phyloP scores from a whole-genome alignment of 2,113 vertebrate species.

The Sinocyclocheilus grahami region DNA sequence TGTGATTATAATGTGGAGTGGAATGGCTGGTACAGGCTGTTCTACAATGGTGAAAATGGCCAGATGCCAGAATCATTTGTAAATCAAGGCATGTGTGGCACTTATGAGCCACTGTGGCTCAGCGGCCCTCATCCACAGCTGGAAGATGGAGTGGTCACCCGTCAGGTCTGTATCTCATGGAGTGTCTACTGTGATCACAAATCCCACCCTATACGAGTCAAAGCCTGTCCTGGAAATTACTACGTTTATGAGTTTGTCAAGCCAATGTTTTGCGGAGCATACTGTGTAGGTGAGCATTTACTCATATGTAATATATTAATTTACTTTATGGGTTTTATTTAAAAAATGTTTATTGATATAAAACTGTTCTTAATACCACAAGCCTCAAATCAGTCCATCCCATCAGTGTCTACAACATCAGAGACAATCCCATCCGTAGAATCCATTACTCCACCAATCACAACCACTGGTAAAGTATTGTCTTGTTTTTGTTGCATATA shows the following conservation, averaged over 20 bases:
- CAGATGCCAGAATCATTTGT: not conserved
- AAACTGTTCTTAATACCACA: not conserved
- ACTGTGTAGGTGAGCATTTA: not conserved
- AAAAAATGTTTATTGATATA: not conserved
- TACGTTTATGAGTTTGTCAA: slow-evolving; percentile 28
- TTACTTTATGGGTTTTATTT: not conserved
- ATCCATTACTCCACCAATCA: not conserved
- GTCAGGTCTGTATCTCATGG: not conserved
- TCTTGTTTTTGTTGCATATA: not conserved
- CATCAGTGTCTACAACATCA: not conserved
- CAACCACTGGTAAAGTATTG: slow-evolving; percentile 11
- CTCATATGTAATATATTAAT: not conserved
- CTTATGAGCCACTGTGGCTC: not conserved
- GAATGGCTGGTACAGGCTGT: slow-evolving; percentile 19
- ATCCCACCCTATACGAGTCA: slow-evolving; percentile 24
- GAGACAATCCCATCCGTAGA: not conserved
- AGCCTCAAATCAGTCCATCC: not conserved
- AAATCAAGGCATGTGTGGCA: not conserved
- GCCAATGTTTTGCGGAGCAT: not conserved
- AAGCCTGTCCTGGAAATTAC: slow-evolving; percentile 29
- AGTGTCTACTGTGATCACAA: accelerated
- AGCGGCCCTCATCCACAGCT: not conserved
- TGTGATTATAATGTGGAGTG: slow-evolving; percentile 30
- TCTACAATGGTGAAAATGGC: not conserved
- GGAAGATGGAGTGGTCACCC: not conserved